Evolutionary conservation across 92 coral and sea anemone species (phyloP), one percentile per base, ranked within the genome.

Genomic region (Phenganax stokvisi): DNA sequence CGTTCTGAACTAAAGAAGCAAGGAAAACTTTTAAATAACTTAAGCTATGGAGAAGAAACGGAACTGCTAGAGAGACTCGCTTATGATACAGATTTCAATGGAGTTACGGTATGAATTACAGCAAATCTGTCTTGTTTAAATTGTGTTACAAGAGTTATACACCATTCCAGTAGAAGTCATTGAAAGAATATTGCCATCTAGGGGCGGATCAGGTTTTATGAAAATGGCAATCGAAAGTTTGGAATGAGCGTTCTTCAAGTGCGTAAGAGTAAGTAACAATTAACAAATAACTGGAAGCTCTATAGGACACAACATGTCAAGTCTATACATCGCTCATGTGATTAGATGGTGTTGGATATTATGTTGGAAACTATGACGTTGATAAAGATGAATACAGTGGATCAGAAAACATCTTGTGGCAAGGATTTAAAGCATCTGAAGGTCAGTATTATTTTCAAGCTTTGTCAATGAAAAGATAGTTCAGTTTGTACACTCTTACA

Each of bases 141-240:
- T 59, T 59, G 27, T 13, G n/a, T 59, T 13, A 59, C n/a, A 59
- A 13, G 65, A 59, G 16, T 13, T 59, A 52, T 73, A 54, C 25
- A 15, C 12, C 28, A 10, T 73, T 37, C 27, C 10, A 37, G 17
- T 30, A 3, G 15, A 30, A 69, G 73, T 29, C 51, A 68, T 47
- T 3, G 3, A 29, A 29, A 13, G 6, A 47, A 71, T 10, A 73
- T 64, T 51, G 20, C 60, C 53, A 16, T 56, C 27, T 87, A 93
- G 98, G 84, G 83, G 54, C 54, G 84, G 3, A 90, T 92, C 11
- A 76, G 90, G 25, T 94, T 79, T 79, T 89, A 76, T 75, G 28
- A 61, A n/a, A 90, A 94, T 80, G 98, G 98, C 8, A 86, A 94
- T 74, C 84, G 98, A 69, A 90, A 85, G 71, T 89, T 79, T 54